These are phyloP conservation scores for Linurgus olivaceus DNA, from an alignment of 2,797 vertebrate genomes.

Conservation along the genomic window DNA sequence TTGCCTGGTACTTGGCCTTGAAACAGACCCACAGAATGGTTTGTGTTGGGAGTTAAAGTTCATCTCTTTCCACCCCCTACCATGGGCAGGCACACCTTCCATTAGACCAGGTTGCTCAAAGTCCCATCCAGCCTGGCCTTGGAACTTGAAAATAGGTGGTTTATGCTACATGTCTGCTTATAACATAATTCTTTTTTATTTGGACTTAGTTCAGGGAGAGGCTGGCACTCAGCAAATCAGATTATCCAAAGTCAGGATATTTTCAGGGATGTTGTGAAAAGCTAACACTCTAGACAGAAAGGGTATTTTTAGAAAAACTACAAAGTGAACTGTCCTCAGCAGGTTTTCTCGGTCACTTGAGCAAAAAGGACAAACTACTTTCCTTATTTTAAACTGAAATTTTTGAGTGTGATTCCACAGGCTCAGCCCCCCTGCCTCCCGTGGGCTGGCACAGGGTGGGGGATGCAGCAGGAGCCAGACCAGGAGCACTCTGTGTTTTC, in stretches of 20 bases:
- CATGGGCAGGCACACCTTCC: neutral
- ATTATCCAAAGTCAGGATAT: neutral
- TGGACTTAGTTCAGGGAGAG: neutral
- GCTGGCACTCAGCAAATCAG: neutral
- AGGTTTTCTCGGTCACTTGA: neutral
- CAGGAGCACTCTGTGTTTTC: neutral
- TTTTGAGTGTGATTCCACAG: neutral
- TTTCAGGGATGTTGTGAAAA: neutral
- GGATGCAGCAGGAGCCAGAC: neutral
- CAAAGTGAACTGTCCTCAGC: neutral
- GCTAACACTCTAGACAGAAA: neutral
- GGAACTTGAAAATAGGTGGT: neutral
- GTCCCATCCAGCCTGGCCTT: fast-evolving
- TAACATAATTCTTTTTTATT: neutral
- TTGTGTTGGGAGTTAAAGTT: neutral
- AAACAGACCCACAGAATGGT: neutral
- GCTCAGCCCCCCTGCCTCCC: neutral
- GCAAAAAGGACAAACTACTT: neutral
- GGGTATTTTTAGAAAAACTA: neutral
- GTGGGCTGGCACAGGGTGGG: neutral
- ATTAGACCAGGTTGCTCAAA: neutral
- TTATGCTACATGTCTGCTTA: neutral
- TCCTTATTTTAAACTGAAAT: neutral
- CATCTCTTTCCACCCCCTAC: neutral
- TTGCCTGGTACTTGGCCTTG: fast-evolving